phyloP scores from a whole-genome alignment of 2,888 invertebrate genomes.

The Gastracanthus pulcherrimus region DNA sequence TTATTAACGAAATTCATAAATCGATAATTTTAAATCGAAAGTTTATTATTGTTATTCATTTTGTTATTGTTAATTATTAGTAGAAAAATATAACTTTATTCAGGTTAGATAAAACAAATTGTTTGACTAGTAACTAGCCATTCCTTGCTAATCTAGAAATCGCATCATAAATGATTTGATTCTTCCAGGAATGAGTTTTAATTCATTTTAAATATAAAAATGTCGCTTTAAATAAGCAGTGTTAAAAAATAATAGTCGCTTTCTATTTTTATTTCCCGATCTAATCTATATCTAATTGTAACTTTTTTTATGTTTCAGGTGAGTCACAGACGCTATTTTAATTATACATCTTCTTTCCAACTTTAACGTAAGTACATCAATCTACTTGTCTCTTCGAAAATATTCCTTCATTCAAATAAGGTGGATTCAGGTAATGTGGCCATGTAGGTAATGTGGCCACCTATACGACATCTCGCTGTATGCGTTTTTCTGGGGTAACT shows the following conservation, averaged over 20 bases:
- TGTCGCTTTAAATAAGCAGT: background rate
- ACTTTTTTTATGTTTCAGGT: conserved; percentile 20
- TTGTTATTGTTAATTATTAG: background rate
- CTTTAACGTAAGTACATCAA: background rate
- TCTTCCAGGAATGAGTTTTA: background rate
- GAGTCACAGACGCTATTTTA: background rate
- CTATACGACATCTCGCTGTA: too few relatives aligned
- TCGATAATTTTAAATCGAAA: background rate
- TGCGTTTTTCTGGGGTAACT: too few relatives aligned
- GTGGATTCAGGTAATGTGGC: too few relatives aligned
- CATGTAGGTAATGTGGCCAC: too few relatives aligned
- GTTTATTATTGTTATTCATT: background rate
- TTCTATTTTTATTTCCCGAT: too few relatives aligned
- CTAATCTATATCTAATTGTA: background rate
- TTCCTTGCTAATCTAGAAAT: too few relatives aligned
- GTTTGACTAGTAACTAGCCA: background rate
- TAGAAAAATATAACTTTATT: background rate
- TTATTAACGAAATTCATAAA: background rate
- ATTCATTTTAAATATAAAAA: background rate
- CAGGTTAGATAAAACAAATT: background rate
- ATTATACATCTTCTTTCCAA: background rate
- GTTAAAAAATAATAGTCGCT: background rate
- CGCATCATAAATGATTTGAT: too few relatives aligned
- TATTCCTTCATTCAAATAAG: too few relatives aligned
- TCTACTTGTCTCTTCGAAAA: background rate